Conservation (phyloP, 2,113 vertebrate genomes). For the Erpornis zantholeuca region DNA sequence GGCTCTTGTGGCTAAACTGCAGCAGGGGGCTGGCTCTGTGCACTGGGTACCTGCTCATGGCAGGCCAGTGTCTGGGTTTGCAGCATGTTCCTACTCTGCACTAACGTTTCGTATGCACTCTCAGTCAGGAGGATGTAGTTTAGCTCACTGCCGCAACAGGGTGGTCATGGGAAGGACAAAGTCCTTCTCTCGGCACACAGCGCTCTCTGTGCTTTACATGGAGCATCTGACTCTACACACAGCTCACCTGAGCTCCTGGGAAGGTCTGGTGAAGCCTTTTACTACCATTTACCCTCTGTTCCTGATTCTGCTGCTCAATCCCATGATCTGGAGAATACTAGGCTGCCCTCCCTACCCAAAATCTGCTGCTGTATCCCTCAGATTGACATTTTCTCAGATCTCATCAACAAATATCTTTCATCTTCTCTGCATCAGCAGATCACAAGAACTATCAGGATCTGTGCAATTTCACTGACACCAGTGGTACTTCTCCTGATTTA, state of each 20-base stretch:
- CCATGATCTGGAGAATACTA: not conserved
- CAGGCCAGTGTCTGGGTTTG: not conserved
- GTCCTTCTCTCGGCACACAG: not conserved
- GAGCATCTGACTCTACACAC: not conserved
- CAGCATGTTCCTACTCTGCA: not conserved
- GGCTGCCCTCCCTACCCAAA: not conserved
- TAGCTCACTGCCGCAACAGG: not conserved
- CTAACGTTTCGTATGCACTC: not conserved
- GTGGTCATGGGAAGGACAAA: not conserved
- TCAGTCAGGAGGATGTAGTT: rapidly evolving
- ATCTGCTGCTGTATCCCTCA: not conserved
- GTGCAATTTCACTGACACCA: not conserved
- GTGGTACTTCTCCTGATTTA: constrained; percentile 4
- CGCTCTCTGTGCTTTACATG: not conserved
- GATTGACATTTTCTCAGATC: not conserved
- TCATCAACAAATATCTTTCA: not conserved
- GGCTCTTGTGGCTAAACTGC: not conserved
- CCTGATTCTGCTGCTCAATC: not conserved
- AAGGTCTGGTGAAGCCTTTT: not conserved
- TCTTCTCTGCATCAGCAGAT: not conserved
- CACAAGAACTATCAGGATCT: not conserved
- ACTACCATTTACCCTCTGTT: not conserved
- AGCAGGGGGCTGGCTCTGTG: not conserved
- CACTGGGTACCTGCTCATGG: not conserved
- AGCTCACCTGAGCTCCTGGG: not conserved